Evolutionary conservation across 2,113 vertebrate species (phyloP), one percentile per base, ranked within the genome.

Genomic region (Trichechus manatus): DNA sequence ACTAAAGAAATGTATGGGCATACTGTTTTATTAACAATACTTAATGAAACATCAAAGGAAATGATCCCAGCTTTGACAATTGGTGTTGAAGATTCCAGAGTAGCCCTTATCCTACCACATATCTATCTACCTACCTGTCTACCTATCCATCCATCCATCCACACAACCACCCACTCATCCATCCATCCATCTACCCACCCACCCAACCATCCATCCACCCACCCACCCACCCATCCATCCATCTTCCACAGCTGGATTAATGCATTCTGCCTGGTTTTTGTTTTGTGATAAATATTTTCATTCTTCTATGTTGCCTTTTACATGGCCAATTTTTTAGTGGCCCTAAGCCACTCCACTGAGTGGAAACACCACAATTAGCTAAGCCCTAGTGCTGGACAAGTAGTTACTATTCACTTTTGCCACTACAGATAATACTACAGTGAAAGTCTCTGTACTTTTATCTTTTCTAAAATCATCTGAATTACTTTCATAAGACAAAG

Each of bases 341-440:
- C 22, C 89, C 0, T 83, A 88, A 78, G 19, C 27, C 42, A 90
- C 33, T 74, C 5, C 3, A 23, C 44, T 27, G n/a, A 17, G 8
- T 13, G 19, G 70, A 88, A 77, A 96, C 39, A 87, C 10, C 39
- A 77, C 14, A 91, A 70, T 92, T 83, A 92, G 31, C 11, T 27
- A 75, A 27, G 39, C 39, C 20, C 9, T 78, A 86, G 19, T 33
- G 8, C 15, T 87, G 3, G 56, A 90, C 23, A 94, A 5, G 25
- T 70, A 94, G 4, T 8, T 47, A 91, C 89, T 95, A 89, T 47
- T 87, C n/a, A 50, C 36, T 93, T 95, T 91, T 95, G 66, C 47
- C 29, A 56, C 56, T 92, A 87, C 1, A 95, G 25, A 74, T 84
- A 91, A n/a, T 80, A 29, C 78, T 66, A 63, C 20, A 91, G 31